Conservation (phyloP, 2,113 vertebrate genomes). For the Hyaena hyaena region DNA sequence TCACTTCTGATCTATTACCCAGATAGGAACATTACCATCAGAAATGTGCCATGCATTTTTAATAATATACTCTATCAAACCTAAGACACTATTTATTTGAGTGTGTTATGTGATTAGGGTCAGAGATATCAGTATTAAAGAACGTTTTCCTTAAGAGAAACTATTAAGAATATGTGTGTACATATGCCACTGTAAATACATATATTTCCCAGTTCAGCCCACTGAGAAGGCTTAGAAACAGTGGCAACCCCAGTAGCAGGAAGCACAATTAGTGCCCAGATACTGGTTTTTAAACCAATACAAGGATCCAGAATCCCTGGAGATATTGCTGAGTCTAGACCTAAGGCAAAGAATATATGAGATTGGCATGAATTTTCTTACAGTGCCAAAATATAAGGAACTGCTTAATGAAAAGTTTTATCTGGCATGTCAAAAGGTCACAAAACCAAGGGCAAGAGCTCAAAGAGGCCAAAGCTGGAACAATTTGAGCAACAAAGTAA, state of each 20-base stretch:
- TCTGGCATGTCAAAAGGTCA: not conserved
- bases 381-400: not conserved
- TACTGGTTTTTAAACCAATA: not conserved
- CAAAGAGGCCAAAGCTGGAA: not conserved
- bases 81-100: not conserved
- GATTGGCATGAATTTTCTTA: not conserved
- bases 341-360: not conserved
- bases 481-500: not conserved
- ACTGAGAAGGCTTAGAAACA: not conserved
- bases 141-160: not conserved
- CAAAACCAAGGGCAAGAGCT: not conserved
- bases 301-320: not conserved
- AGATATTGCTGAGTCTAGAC: not conserved
- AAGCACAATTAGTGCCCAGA: not conserved
- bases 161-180: not conserved
- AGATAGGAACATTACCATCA: not conserved
- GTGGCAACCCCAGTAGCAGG: not conserved
- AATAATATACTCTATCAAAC: not conserved
- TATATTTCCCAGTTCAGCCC: not conserved
- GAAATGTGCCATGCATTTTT: not conserved
- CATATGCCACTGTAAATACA: not conserved
- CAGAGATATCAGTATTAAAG: not conserved
- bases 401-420: not conserved
- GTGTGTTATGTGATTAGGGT: not conserved
- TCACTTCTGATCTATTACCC: not conserved